Evolutionary conservation across 2,888 invertebrate genomes (phyloP), one percentile per base, ranked within the genome.

Genomic region (Troilus luridus): DNA sequence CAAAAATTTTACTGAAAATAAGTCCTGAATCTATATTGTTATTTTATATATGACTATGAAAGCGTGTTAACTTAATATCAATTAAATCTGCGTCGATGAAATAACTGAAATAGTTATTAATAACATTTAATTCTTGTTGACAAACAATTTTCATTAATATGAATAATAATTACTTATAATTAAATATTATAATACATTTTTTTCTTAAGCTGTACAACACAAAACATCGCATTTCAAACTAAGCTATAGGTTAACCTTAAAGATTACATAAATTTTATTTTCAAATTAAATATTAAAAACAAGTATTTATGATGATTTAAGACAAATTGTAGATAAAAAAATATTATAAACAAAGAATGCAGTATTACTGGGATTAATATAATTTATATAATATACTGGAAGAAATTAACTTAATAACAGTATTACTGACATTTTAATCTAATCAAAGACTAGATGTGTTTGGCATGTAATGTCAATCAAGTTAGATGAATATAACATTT

Each of bases 121-220:
- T 6, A 1, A 67, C 5, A 67, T 27, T 27, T 67, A 67, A 67
- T 14, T 27, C 67, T 14, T 67, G 41, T 67, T 67, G 14, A 67
- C 67, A 67, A 67, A 67, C 14, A 24, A 27, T 24, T 24, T 67
- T 27, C 67, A 67, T 67, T 27, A 67, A 67, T 67, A 67, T 27
- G 24, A 24, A 67, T 41, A 41, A 41, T 41, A 41, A 41, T 41
- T 41, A 67, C 24, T 24, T 67, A 67, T 27, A 67, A 10, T 67
- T 67, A 67, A 67, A 67, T 67, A 67, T 67, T 67, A 67, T 27
- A 67, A 67, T 67, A 67, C 67, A 67, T 12, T 24, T 67, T 59
- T 27, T 67, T 64, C n/a, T 67, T 67, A 67, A 67, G 67, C 67
- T 67, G 67, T 67, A 67, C 67, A 24, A 67, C 27, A 67, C 24